A percentile compares a stretch with the other conserved stretches of the same genome.
Conservation (phyloP, 2,797 vertebrate species). For the Erithacus rubecula region DNA sequence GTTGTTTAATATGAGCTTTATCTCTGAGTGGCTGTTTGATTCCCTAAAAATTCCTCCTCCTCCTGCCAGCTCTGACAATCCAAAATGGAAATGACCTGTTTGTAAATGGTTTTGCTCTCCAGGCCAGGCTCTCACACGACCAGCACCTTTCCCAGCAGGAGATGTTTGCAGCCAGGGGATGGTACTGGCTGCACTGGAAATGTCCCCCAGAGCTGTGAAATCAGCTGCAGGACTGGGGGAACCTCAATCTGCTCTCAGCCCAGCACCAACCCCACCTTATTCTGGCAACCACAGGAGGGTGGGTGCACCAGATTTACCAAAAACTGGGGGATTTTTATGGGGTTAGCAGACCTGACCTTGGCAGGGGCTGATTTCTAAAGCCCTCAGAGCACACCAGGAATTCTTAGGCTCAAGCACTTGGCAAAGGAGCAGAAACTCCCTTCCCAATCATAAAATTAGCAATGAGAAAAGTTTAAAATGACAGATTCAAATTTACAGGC, state of each 20-base stretch:
- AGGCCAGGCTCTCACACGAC: background rate
- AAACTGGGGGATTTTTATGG: background rate
- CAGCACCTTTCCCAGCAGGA: background rate
- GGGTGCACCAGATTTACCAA: background rate
- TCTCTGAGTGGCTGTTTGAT: background rate
- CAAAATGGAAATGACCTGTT: background rate
- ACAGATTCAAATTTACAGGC: background rate
- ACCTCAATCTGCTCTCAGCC: background rate
- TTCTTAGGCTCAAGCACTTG: background rate
- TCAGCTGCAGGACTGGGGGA: background rate
- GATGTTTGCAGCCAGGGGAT: background rate
- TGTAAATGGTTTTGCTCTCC: background rate
- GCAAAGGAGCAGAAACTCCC: background rate
- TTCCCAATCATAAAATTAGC: background rate
- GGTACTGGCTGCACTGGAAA: background rate
- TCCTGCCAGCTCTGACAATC: background rate
- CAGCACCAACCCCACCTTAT: background rate
- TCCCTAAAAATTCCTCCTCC: background rate
- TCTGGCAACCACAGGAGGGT: background rate
- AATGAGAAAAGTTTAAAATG: background rate
- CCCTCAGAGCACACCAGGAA: background rate
- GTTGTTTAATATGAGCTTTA: constrained; percentile 21
- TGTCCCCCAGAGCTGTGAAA: background rate
- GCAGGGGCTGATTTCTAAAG: background rate
- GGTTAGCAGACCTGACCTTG: background rate